Base-by-base conservation (phyloP, 2,888 invertebrate genomes). In the Lochmaea crataegi region DNA sequence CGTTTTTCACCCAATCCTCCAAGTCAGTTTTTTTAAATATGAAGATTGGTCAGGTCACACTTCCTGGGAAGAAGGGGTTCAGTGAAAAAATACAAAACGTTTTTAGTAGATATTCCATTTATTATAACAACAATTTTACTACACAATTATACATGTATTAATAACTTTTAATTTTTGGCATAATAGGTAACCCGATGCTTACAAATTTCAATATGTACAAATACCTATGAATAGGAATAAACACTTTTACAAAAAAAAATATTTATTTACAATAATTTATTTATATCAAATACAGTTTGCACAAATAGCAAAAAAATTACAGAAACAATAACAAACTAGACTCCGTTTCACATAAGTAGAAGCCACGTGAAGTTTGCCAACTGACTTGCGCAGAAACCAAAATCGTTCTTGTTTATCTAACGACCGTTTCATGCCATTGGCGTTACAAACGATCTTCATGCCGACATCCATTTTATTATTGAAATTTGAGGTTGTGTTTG, bases 111-210 rank as follows among this genome's bases (percentile, higher is more conserved):
- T 61, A 68, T 56, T 70, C 70, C 84, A 85, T 85, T 85, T 83
- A 84, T 84, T 80, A 83, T 85, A 85, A 86, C 86, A 86, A 85
- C 84, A 82, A 84, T 76, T 82, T 83, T 83, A 84, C 86, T 86
- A 86, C 85, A 86, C 85, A 86, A 84, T 84, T 84, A 85, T 82
- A 84, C 83, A 85, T 74, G 71, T 80, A 80, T 81, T 70, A 68
- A 71, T 78, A 82, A 80, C 77, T 81, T 78, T 16, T 7, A 80
- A 81, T 76, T 83, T 83, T 84, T 83, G 83, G 82, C 82, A 82
- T 81, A 56, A 81, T 82, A 83, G 83, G 84, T 86, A 85, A 84
- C 84, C 83, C 81, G 82, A 81, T 80, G 75, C 65, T 75, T 77
- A 77, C 77, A 79, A 76, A 79, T 75, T 72, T 76, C 65, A 75